Percentiles rank a stretch among this genome's conserved stretches.
phyloP scores from a whole-genome alignment of 2,888 invertebrate species.

The Andrena dorsata region DNA sequence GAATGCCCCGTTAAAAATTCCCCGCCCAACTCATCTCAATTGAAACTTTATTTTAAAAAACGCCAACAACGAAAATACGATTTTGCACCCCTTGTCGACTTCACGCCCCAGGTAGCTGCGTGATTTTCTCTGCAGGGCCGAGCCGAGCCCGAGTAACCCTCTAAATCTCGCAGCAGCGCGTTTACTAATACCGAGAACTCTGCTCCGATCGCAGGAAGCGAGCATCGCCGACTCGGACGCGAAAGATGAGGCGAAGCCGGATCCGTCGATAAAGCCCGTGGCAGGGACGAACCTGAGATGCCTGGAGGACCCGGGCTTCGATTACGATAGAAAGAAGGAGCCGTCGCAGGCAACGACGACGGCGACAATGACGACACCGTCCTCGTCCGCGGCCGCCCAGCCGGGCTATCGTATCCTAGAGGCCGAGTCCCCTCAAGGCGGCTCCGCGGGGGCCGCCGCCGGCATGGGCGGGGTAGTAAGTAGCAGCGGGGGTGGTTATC shows the following conservation, averaged over 20 bases:
- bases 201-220: slow-evolving; percentile 55
- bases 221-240: slow-evolving; percentile 64
- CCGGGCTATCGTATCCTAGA: slow-evolving; percentile 87
- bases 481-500: slow-evolving; percentile 76
- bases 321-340: slow-evolving; percentile 83
- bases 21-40: no score
- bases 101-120: no score
- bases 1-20: no score
- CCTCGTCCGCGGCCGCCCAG: slow-evolving; percentile 76
- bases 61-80: no score
- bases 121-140: no score
- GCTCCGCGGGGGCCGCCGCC: slow-evolving; percentile 58
- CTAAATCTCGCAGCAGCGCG: no score
- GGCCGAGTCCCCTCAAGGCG: slow-evolving; percentile 82
- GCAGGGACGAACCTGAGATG: slow-evolving; percentile 86
- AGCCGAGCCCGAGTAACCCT: no score
- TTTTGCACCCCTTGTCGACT: no score
- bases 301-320: slow-evolving; percentile 87
- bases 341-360: slow-evolving; percentile 69
- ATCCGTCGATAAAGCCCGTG: slow-evolving; percentile 81
- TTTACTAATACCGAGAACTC: no score
- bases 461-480: slow-evolving; percentile 34
- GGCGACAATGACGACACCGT: slow-evolving; percentile 77
- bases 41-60: no score
- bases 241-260: slow-evolving; percentile 67